Evolutionary conservation across 2,797 vertebrate species (phyloP), one percentile per base, ranked within the genome.

Genomic region (Salarias fasciatus): DNA sequence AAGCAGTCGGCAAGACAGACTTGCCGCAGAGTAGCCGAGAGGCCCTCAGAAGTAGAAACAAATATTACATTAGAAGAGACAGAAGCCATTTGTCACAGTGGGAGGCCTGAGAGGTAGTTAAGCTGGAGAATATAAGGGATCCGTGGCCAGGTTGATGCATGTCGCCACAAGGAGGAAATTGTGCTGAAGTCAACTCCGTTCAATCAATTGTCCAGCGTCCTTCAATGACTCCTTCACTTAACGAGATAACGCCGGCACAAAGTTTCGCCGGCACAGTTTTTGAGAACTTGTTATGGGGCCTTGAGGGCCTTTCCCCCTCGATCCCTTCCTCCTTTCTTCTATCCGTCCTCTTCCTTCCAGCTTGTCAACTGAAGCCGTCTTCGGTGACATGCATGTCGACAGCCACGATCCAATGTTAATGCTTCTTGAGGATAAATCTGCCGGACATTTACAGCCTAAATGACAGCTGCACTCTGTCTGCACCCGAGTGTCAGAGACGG

Each of bases 41-140:
- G 82, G 83, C 84, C 88, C 80, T 90, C 72, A 84, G 82, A 89
- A 89, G 85, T 85, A 86, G 82, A 88, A 88, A 86, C 88, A 90
- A 90, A 91, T 91, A 91, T 91, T 90, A 86, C 86, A 92, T 92
- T 91, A 93, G 92, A 95, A 91, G 91, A 93, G 93, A 94, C 92
- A 94, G 89, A 84, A 88, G 77, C 91, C 92, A 94, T 95, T 94
- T 94, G 93, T 95, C 90, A 91, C 93, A 81, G 80, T 76, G 51
- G 63, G 81, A 89, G 79, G 64, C 83, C 86, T 88, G 89, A 91
- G 85, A 91, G 88, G 89, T 93, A 94, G 92, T 94, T 94, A 88
- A 86, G 82, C 86, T 90, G 76, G 80, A 75, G 86, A 90, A 86
- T 84, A 81, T 69, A 56, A 65, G 67, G 77, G 74, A 77, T 72